Base-by-base conservation (phyloP, 2,888 invertebrate species). In the Zhengitettix transpicula region DNA sequence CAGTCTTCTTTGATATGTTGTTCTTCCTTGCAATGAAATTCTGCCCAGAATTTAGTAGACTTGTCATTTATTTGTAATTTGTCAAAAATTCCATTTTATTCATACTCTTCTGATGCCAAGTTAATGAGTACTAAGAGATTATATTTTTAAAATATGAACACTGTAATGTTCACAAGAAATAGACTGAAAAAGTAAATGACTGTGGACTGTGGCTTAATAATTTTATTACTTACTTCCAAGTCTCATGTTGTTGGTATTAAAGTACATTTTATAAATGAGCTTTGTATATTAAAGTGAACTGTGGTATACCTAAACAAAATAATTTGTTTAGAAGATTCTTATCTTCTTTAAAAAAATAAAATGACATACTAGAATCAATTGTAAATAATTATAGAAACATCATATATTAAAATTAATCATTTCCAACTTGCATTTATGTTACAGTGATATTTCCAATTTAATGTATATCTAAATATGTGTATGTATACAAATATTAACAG, bases 391-490 rank as follows among this genome's bases (percentile, higher is more conserved):
- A 40, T 17, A 55, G 10, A 28, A 10, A 40, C 41, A 40, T 40
- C 15, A 40, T 40, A 14, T 11, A 40, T 40, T 52, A 28, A 28
- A 47, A 17, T 58, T 14, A 40, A 42, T 52, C 56, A 59, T 63
- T 63, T 61, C 61, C 56, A 54, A 40, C 57, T 17, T 61, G 63
- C 63, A 62, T 62, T 62, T 62, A 62, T 60, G 57, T 57, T 61
- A 42, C 56, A 61, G 28, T 53, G 58, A 55, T 47, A 54, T 55
- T 54, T 60, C 28, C 54, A 55, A 44, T 42, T 52, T 28, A 28
- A 28, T 28, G 60, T 56, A 57, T 42, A 16, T 59, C 41, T 56
- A 44, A 56, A 56, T 17, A 44, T 14, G 47, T 47, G 12, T 47
- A 47, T 47, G n/a, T 14, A 47, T 5, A 14, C 12, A 47, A 47